phyloP scores from a whole-genome alignment of 2,888 invertebrate species.

The Aleiodes alternator region DNA sequence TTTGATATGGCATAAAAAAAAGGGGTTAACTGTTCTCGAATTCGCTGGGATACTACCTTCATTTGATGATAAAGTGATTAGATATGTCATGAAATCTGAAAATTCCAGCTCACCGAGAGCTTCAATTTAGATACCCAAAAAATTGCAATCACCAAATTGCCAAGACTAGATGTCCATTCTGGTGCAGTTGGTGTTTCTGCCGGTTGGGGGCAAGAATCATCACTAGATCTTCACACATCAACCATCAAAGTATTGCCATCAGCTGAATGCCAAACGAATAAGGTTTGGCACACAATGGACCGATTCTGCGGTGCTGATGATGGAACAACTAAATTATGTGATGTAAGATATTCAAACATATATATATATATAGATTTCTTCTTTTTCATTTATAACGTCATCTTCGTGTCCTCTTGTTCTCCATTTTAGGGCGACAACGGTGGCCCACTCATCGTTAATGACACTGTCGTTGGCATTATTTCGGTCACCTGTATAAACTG shows the following conservation, averaged over 20 bases:
- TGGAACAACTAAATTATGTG: slow-evolving; percentile 40
- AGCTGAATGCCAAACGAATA: not conserved
- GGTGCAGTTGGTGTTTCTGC: slow-evolving; percentile 33
- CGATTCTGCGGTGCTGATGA: slow-evolving; percentile 43
- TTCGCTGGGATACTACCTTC: too few species aligned
- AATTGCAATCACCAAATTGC: slow-evolving; percentile 49
- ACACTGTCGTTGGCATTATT: slow-evolving; percentile 50
- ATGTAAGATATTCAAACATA: slow-evolving; percentile 33
- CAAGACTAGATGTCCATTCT: slow-evolving; percentile 6
- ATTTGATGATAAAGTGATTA: too few species aligned
- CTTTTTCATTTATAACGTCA: not conserved
- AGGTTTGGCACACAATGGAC: not conserved
- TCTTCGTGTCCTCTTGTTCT: not conserved
- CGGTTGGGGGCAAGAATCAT: slow-evolving; percentile 47
- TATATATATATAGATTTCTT: not conserved
- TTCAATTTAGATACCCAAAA: slow-evolving; percentile 47
- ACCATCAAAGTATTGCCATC: slow-evolving; percentile 24
- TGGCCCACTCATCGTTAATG: slow-evolving; percentile 53
- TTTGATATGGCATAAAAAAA: too few species aligned
- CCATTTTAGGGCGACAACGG: slow-evolving; percentile 58
- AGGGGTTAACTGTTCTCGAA: too few species aligned
- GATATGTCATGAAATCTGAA: not conserved
- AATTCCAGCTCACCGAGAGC: slow-evolving; percentile 49
- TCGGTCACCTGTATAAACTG: slow-evolving; percentile 40
- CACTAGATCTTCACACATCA: slow-evolving; percentile 32